Base-by-base conservation (phyloP, 1,140 invertebrate species). In the Antheraea pernyi region DNA sequence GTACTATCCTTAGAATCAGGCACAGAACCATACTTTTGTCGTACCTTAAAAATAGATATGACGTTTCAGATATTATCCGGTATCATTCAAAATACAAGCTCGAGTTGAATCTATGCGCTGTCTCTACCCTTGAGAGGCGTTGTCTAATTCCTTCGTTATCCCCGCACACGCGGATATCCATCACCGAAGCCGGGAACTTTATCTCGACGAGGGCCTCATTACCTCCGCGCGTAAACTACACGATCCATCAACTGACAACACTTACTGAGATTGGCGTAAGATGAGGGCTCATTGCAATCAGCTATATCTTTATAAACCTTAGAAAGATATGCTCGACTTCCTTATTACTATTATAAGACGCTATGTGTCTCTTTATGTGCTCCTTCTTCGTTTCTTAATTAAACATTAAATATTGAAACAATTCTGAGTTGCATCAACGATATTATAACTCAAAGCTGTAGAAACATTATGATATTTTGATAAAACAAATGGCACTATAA, bases 201-300 rank as follows among this genome's bases (percentile, higher is more conserved):
- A 53, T 53, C 46, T 53, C 16, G 67, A 73, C 73, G 61, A 74
- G 73, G 71, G 69, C 62, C 81, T 83, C 81, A 83, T 83, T 83
- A 83, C 75, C 66, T 70, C 65, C 69, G 72, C 67, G 73, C 74
- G 75, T 79, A 83, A 83, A 83, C 75, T 76, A 74, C 74, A 63
- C 81, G 71, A 83, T 83, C 81, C 79, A 81, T 83, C 81, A 83
- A 76, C 71, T 69, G 68, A 63, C 61, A 61, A 62, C 73, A 70
- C 80, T 78, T 77, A 53, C 46, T n/a, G 46, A 53, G 46, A 53
- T 53, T 53, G 46, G 46, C 46, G 46, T 16, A 13, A 53, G 46
- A 53, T 53, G 46, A 53, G 46, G 46, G 46, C 46, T 16, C 46
- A 16, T 53, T 13, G 46, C 46, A 53, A 53, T 53, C 46, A 53